These are phyloP conservation scores for Perognathus longimembris DNA, from an alignment of 2,113 vertebrate genomes.

Conservation along the genomic window DNA sequence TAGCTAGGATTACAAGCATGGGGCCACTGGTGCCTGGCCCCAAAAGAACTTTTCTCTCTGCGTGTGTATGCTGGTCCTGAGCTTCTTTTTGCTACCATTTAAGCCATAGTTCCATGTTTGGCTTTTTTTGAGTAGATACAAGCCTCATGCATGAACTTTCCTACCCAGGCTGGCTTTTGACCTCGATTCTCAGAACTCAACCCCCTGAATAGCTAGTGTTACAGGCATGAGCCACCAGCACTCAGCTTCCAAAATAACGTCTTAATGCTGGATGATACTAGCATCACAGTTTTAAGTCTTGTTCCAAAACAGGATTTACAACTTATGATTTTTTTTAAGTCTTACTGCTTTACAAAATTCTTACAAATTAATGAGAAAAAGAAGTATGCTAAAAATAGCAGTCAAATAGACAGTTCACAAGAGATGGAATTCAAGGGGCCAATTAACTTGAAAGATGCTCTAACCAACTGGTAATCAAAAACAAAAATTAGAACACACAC, in stretches of 20 bases:
- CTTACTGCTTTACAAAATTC: not conserved
- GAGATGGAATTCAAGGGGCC: constrained; percentile 48
- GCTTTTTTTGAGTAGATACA: too few species aligned
- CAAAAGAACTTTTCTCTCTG: too few species aligned
- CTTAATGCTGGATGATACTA: not conserved
- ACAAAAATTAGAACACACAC: constrained; percentile 44
- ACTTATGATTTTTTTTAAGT: constrained; percentile 12
- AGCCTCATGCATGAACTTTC: too few species aligned
- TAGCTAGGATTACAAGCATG: too few species aligned
- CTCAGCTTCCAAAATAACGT: not conserved
- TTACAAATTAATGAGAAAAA: constrained; percentile 43
- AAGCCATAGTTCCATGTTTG: too few species aligned
- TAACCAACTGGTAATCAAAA: constrained; percentile 22
- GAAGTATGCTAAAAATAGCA: not conserved
- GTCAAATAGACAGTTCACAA: constrained; percentile 26
- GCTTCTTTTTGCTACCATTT: not conserved
- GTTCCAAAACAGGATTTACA: not conserved
- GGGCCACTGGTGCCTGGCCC: too few species aligned
- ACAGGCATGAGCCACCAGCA: too few species aligned
- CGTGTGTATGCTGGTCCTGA: too few species aligned
- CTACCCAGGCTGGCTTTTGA: too few species aligned
- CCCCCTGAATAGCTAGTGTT: too few species aligned
- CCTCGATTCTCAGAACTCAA: too few species aligned
- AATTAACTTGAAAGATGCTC: constrained; percentile 46
- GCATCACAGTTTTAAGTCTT: not conserved